Base-by-base conservation (phyloP, 2,113 vertebrate species). In the Anolis sagrei region DNA sequence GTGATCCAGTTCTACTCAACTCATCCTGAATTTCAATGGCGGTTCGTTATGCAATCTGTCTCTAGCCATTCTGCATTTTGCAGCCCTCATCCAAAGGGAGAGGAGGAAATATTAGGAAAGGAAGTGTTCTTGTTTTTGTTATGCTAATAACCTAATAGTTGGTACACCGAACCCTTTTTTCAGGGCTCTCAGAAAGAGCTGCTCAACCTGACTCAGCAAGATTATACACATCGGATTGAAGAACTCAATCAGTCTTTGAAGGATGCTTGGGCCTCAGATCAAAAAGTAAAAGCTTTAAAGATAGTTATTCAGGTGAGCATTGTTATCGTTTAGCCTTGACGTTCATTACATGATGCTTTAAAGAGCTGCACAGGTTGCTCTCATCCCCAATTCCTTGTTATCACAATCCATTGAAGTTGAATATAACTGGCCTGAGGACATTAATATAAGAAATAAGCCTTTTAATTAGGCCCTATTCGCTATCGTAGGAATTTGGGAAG, bases 231-330 rank as follows among this genome's bases (percentile, higher is more conserved):
- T 94, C 96, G 98, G 79, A 99, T 99, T 25, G 98, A 99, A 88
- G 99, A 99, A 88, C 97, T 99, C 69, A 99, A 99, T 93, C 98
- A 99, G 94, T 98, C 98, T 1, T 93, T 99, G 79, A 99, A 99
- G 93, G 99, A 99, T 14, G 98, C 99, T 29, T 99, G 99, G 99
- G 96, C 98, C 81, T 98, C 98, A 0, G 99, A 99, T 94, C 99
- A 99, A 95, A 99, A 99, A 95, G 99, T 99, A 87, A 99, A 99
- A 95, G 99, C 99, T 80, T 95, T 99, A 81, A 99, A 99, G 94
- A 99, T 99, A 23, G 98, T 99, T 77, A 99, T 99, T 87, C 99
- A 99, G 98, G 99, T 98, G 76, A 91, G 96, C 54, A 72, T 36
- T 36, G 34, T 29, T 29, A 3, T 48, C 29, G 29, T 66, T 66